phyloP scores from a whole-genome alignment of 2,113 vertebrate species.

The Tetraodon nigroviridis region DNA sequence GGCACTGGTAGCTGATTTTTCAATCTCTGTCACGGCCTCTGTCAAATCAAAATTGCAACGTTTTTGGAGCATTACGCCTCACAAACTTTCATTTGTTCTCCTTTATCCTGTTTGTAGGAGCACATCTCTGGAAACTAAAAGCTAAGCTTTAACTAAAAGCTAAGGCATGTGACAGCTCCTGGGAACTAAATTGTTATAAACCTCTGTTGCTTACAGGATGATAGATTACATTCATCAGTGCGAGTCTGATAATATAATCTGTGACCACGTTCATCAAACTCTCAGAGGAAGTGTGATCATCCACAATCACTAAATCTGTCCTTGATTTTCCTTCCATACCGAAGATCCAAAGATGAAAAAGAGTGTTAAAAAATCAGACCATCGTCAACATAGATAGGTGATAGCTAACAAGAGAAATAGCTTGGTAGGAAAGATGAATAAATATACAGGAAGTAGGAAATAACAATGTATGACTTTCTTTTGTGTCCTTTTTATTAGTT shows the following conservation, averaged over 20 bases:
- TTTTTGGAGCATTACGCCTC: conserved; percentile 37
- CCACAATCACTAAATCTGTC: conserved; percentile 60
- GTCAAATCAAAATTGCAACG: conserved; percentile 64
- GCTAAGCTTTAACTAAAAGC: conserved; percentile 55
- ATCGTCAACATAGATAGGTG: too few species aligned
- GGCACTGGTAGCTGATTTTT: conserved; percentile 49
- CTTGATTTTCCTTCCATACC: conserved; percentile 54
- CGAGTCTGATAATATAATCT: conserved; percentile 65
- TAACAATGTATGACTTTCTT: too few species aligned
- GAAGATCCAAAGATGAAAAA: conserved; percentile 52
- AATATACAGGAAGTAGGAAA: too few species aligned
- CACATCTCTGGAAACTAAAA: conserved; percentile 45
- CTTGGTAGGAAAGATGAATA: too few species aligned
- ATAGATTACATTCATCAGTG: conserved; percentile 69
- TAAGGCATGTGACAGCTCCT: conserved; percentile 52
- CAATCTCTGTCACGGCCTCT: conserved; percentile 65
- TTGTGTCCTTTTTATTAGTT: too few species aligned
- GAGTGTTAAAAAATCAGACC: conserved; percentile 31
- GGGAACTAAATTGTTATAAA: conserved; percentile 62
- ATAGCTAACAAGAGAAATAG: too few species aligned
- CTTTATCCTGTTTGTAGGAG: conserved; percentile 58
- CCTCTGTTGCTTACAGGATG: conserved; percentile 62
- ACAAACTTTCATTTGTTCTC: conserved; percentile 49
- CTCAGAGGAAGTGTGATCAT: conserved; percentile 56
- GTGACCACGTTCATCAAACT: conserved; percentile 58